A percentile compares a stretch with the other conserved stretches of the same genome.
Conservation (phyloP, 2,797 vertebrate species). For the Aphelocoma californica region DNA sequence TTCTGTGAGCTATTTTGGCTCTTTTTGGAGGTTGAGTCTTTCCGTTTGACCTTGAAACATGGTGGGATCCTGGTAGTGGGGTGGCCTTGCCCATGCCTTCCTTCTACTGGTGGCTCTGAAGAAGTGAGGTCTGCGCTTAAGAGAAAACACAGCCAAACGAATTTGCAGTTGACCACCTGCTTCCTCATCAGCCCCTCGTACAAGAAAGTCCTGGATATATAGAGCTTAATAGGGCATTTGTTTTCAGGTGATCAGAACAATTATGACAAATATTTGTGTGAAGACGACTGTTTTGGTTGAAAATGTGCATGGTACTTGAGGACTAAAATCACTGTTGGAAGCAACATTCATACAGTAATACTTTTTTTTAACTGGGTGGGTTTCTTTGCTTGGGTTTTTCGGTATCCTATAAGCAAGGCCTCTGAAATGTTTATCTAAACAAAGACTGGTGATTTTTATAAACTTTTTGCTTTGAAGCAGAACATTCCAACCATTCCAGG, state of each 20-base stretch:
- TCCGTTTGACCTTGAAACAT: neutral
- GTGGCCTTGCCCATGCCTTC: neutral
- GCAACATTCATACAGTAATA: neutral
- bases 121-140: neutral
- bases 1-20: neutral
- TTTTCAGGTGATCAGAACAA: neutral
- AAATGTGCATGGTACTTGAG: neutral
- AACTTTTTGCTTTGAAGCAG: neutral
- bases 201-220: neutral
- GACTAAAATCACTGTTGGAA: neutral
- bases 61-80: neutral
- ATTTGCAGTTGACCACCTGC: neutral
- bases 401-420: neutral
- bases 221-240: neutral
- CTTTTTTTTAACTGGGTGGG: neutral
- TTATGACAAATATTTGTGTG: neutral
- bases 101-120: neutral
- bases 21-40: neutral
- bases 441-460: neutral
- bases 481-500: neutral
- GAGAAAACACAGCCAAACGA: neutral
- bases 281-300: neutral
- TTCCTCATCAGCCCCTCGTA: neutral
- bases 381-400: neutral
- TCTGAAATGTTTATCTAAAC: neutral